Percentiles rank a stretch among this genome's conserved stretches.
phyloP scores from a whole-genome alignment of 2,113 vertebrate species.

The Astur gentilis region DNA sequence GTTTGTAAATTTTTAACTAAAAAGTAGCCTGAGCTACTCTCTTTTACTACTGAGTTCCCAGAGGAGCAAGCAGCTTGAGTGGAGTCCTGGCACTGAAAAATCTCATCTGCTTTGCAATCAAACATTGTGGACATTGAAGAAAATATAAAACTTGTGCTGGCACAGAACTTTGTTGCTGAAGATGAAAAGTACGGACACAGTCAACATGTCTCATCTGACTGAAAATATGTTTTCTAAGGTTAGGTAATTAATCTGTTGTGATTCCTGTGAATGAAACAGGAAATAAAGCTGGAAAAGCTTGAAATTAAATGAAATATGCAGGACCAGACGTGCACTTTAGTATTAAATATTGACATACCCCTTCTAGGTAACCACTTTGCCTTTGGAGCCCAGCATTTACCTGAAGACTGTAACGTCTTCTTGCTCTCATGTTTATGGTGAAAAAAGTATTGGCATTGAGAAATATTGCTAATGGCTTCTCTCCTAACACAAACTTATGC shows the following conservation, averaged over 20 bases:
- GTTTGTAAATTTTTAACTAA: neutral
- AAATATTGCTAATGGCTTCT: neutral
- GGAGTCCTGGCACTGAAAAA: neutral
- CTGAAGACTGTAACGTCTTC: neutral
- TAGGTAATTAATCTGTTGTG: neutral
- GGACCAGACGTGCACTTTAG: neutral
- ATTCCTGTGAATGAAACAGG: neutral
- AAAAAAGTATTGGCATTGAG: neutral
- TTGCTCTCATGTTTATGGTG: neutral
- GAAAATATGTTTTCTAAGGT: neutral
- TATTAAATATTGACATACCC: neutral
- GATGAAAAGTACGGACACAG: neutral
- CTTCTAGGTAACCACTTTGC: neutral
- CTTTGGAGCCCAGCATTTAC: neutral
- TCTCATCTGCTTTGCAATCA: neutral
- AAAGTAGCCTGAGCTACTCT: neutral
- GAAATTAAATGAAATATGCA: neutral
- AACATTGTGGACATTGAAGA: neutral
- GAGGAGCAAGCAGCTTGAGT: neutral
- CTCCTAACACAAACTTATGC: neutral
- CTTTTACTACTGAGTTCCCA: neutral
- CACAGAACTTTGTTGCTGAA: neutral
- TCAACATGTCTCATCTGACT: neutral
- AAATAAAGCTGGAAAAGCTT: conserved; percentile 7
- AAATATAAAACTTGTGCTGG: neutral